Conservation (phyloP, 2,797 vertebrate species). For the Taeniopygia guttata region DNA sequence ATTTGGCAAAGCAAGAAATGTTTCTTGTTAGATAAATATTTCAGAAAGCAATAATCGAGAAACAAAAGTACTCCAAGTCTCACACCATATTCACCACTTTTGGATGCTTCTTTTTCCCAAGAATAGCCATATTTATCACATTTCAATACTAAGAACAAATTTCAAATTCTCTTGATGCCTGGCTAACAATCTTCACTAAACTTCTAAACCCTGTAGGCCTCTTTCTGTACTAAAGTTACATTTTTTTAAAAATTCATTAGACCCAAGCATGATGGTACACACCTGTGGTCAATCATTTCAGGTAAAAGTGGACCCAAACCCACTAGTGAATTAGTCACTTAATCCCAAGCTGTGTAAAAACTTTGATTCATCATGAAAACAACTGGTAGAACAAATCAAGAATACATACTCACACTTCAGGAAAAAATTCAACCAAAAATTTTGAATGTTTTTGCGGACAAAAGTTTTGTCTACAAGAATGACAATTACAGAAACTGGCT, state of each 20-base stretch:
- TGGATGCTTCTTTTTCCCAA: not conserved
- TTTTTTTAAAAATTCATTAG: not conserved
- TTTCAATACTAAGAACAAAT: not conserved
- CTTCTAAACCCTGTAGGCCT: not conserved
- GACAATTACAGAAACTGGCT: not conserved
- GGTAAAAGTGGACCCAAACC: not conserved
- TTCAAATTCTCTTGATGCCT: not conserved
- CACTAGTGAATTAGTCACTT: not conserved
- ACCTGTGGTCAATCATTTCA: not conserved
- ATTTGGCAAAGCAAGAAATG: constrained; percentile 18
- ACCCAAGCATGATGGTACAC: not conserved
- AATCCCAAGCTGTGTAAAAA: not conserved
- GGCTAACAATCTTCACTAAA: not conserved
- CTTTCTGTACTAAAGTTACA: not conserved
- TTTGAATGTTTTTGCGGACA: not conserved
- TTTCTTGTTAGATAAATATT: constrained; percentile 5
- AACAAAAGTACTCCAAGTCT: constrained; percentile 7
- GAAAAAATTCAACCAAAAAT: not conserved
- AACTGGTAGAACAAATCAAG: not conserved
- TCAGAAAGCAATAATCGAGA: constrained; percentile 22
- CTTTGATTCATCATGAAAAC: not conserved
- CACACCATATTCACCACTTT: not conserved
- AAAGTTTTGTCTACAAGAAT: not conserved
- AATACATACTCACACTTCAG: not conserved
- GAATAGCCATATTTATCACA: not conserved